Base-by-base conservation (phyloP, 1,140 invertebrate genomes). In the Drosophila pandora region DNA sequence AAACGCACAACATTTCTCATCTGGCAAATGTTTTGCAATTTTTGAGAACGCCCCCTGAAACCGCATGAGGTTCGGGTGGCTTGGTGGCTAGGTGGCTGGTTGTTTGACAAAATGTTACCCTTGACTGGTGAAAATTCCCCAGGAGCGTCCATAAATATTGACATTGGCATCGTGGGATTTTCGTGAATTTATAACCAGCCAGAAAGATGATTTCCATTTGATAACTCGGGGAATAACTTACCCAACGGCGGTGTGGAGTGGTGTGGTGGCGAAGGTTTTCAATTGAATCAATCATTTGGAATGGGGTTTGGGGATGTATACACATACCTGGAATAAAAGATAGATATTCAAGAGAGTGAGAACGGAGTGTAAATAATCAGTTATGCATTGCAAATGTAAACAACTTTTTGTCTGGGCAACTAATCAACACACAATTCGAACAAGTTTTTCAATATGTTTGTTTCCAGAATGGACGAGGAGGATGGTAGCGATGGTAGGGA, bases 121-220 rank as follows among this genome's bases (percentile, higher is more conserved):
- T 82, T 82, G 74, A 10, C 55, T 61, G 62, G 0, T 1, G 64
- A 41, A 73, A 72, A 72, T 78, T 82, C 63, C 53, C 69, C 67
- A 58, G 55, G 37, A 69, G 73, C 32, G 39, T 71, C 39, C 56
- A 78, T 64, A 78, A 68, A 78, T 79, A 87, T 82, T 82, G 70
- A 82, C 70, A 79, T 69, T 82, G 65, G 59, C 56, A 47, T 56
- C 63, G 63, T 65, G 71, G 71, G 70, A 64, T 64, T 60, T 64
- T 78, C 69, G 52, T 56, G 70, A 79, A 85, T 77, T 69, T 61
- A 58, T 43, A 67, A 71, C 65, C 65, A 48, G 39, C 48, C 39
- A 65, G 64, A 10, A 47, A 39, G 61, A 68, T 54, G 61, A 68
- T 68, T 65, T 68, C 61, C 49, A 52, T 65, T 68, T 68, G 65